Conservation (phyloP, 2,797 vertebrate genomes). For the Trachops cirrhosus region DNA sequence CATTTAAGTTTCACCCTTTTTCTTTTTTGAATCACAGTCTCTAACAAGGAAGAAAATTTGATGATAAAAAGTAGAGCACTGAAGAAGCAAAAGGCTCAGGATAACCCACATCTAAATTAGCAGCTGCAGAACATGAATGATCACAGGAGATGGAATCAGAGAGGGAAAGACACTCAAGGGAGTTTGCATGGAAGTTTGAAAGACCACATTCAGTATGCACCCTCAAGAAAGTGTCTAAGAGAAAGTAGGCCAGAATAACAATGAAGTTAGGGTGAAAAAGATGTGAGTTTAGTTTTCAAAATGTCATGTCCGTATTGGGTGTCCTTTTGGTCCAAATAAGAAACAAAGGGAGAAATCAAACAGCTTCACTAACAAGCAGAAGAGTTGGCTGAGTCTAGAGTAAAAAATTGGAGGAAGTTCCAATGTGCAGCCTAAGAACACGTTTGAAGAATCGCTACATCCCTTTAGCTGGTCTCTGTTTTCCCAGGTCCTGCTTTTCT, state of each 20-base stretch:
- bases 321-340: slow-evolving; percentile 42
- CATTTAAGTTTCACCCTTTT: background rate
- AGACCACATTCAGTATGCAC: background rate
- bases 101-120: slow-evolving; percentile 25
- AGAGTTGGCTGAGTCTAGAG: background rate
- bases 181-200: background rate
- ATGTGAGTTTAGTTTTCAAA: slow-evolving; percentile 56
- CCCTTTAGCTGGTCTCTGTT: background rate
- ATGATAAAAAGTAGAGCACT: background rate
- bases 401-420: background rate
- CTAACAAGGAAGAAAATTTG: background rate
- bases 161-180: background rate
- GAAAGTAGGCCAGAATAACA: slow-evolving; percentile 54
- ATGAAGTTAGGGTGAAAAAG: slow-evolving; percentile 17
- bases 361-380: slow-evolving; percentile 7
- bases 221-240: background rate
- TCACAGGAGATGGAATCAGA: background rate
- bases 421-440: background rate
- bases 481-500: background rate
- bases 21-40: background rate
- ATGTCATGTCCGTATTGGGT: slow-evolving; percentile 40
- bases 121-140: slow-evolving; percentile 13
- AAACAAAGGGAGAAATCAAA: slow-evolving; percentile 56
- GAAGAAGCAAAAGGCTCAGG: background rate
- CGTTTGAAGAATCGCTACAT: background rate